Percentiles rank a stretch among this genome's conserved stretches.
Conservation (phyloP, 2,888 invertebrate species). For the Caenorhabditis sp. region DNA sequence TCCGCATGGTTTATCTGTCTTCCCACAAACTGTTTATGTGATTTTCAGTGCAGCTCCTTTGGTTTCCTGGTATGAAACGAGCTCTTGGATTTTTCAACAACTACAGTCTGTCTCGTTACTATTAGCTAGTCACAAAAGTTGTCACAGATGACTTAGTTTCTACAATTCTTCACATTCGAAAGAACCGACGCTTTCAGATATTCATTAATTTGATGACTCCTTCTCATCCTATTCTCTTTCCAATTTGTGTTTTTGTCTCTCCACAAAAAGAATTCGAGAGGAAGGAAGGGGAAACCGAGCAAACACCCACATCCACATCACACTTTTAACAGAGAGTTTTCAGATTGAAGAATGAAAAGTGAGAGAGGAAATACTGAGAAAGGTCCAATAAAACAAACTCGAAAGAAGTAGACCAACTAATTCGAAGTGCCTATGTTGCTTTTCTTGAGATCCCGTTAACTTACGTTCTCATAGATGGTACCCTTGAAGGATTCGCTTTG, state of each 20-base stretch:
- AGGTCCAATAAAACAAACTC: slow-evolving; percentile 12
- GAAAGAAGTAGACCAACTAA: slow-evolving; percentile 14
- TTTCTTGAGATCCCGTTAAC: background rate
- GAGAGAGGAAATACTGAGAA: background rate
- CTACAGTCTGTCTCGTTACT: no score
- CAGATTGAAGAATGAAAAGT: background rate
- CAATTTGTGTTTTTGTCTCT: slow-evolving; percentile 23
- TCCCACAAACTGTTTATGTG: no score
- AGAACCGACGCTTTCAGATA: slow-evolving; percentile 32
- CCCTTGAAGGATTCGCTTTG: slow-evolving; percentile 57
- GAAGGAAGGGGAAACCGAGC: slow-evolving; percentile 30
- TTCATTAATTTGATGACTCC: slow-evolving; percentile 34
- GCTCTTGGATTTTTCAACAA: no score
- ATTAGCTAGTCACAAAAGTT: no score
- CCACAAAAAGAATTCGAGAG: slow-evolving; percentile 3
- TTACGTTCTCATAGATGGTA: slow-evolving; percentile 60
- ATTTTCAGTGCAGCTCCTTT: background rate
- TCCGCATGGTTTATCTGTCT: no score
- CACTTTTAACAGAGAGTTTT: slow-evolving; percentile 21
- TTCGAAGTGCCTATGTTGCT: slow-evolving; percentile 11
- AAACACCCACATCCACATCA: slow-evolving; percentile 28
- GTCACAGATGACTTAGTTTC: background rate
- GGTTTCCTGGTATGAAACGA: no score
- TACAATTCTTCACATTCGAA: slow-evolving; percentile 15
- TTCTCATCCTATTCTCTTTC: slow-evolving; percentile 21